phyloP scores from a whole-genome alignment of 2,113 vertebrate genomes.

The Alosa alosa region DNA sequence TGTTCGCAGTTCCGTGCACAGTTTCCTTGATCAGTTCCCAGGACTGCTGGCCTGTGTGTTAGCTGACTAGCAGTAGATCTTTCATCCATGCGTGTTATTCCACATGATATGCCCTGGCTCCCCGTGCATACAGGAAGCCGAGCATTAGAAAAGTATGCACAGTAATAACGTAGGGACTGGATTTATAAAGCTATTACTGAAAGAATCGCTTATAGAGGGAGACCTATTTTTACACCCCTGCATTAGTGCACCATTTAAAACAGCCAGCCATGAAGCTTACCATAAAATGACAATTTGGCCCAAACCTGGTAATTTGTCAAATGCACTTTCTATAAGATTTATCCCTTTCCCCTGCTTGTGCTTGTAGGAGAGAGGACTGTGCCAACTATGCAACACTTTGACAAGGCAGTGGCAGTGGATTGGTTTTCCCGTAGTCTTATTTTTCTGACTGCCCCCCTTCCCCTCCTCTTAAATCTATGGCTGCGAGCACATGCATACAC shows the following conservation, averaged over 20 bases:
- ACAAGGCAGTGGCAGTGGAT: constrained; percentile 27
- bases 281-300: constrained; percentile 26
- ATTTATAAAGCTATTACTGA: constrained; percentile 21
- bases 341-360: constrained; percentile 13
- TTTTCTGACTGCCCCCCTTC: background rate
- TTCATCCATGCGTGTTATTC: too few relatives aligned
- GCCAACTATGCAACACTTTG: background rate
- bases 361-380: constrained; percentile 22
- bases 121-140: constrained; percentile 1
- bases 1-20: too few relatives aligned
- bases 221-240: constrained; percentile 20
- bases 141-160: background rate
- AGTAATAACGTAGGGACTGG: background rate
- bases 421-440: constrained; percentile 36
- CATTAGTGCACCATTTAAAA: constrained; percentile 28
- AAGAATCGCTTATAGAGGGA: background rate
- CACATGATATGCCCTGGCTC: too few relatives aligned
- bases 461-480: background rate
- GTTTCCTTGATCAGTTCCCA: too few relatives aligned
- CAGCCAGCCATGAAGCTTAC: constrained; percentile 24
- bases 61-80: too few relatives aligned
- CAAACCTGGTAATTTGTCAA: constrained; percentile 32
- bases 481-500: constrained; percentile 22
- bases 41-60: background rate
- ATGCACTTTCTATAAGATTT: constrained; percentile 28